phyloP scores from a whole-genome alignment of 2,113 vertebrate genomes.

The Penelope pileata region DNA sequence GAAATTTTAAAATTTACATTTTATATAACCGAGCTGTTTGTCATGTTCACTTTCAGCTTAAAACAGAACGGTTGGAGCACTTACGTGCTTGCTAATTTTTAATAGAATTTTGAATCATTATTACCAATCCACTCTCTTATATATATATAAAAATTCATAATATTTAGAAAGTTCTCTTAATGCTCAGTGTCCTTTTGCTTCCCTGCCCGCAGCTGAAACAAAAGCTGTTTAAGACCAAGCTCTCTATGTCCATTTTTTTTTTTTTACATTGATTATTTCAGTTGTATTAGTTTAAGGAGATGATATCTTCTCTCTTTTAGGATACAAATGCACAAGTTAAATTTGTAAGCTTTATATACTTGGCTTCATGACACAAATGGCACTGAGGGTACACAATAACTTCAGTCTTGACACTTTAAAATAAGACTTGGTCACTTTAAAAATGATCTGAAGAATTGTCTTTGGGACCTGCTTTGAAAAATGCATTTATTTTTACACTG shows the following conservation, averaged over 20 bases:
- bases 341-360: slow-evolving; percentile 65
- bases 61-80: slow-evolving; percentile 67
- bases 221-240: slow-evolving; percentile 79
- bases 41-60: slow-evolving; percentile 66
- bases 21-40: slow-evolving; percentile 67
- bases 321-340: slow-evolving; percentile 63
- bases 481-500: slow-evolving; percentile 80
- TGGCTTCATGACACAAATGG: slow-evolving; percentile 78
- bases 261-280: slow-evolving; percentile 68
- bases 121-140: slow-evolving; percentile 74
- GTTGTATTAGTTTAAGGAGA: slow-evolving; percentile 52
- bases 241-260: slow-evolving; percentile 32
- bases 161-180: slow-evolving; percentile 72
- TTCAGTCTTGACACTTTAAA: slow-evolving; percentile 77
- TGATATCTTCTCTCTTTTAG: slow-evolving; percentile 32
- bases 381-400: slow-evolving; percentile 73
- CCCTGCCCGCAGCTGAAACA: slow-evolving; percentile 84
- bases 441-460: slow-evolving; percentile 81
- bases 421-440: slow-evolving; percentile 80
- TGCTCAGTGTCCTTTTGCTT: slow-evolving; percentile 80
- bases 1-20: slow-evolving; percentile 66
- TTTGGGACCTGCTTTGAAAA: slow-evolving; percentile 78
- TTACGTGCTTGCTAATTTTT: slow-evolving; percentile 62
- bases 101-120: slow-evolving; percentile 81
- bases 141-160: slow-evolving; percentile 74